A percentile compares a stretch with the other conserved stretches of the same genome.
phyloP scores from a whole-genome alignment of 2,113 vertebrate species.

The Eudyptes chrysolophus region DNA sequence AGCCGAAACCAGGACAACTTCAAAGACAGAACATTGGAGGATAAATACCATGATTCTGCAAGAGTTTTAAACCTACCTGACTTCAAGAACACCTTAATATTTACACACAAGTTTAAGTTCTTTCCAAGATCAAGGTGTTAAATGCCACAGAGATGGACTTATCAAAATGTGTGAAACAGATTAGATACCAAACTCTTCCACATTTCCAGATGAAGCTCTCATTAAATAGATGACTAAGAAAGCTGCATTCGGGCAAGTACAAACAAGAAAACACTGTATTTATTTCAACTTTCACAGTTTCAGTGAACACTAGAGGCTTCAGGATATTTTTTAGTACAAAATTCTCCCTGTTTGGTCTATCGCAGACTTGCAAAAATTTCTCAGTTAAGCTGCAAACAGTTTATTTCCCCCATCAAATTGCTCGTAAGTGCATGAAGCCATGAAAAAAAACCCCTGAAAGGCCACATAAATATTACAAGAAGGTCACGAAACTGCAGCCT shows the following conservation, averaged over 20 bases:
- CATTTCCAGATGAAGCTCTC: background rate
- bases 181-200: background rate
- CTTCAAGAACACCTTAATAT: background rate
- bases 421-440: background rate
- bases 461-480: background rate
- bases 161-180: background rate
- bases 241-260: background rate
- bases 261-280: background rate
- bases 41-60: background rate
- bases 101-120: background rate
- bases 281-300: background rate
- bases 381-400: background rate
- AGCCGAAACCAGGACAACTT: background rate
- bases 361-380: background rate
- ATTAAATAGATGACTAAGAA: background rate
- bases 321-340: background rate
- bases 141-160: background rate
- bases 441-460: background rate
- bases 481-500: background rate
- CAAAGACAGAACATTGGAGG: background rate
- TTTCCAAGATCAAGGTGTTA: background rate
- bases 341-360: background rate
- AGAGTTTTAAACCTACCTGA: background rate
- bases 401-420: background rate
- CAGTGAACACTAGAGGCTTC: background rate